Conservation (phyloP, 2,888 invertebrate genomes). For the Drosophila siamana region DNA sequence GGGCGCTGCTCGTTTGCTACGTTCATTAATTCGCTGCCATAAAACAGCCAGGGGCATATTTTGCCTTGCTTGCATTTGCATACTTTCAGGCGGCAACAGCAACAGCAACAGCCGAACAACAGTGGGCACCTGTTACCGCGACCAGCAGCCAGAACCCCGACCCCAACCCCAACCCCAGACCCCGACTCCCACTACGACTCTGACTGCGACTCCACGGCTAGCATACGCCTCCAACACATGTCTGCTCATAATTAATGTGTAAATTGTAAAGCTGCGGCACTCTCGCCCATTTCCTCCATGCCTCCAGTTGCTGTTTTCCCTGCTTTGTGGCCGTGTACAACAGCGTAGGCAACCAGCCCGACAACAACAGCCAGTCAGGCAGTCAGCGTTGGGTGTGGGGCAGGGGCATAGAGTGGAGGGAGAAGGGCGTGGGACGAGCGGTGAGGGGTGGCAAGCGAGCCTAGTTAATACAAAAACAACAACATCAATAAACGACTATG, state of each 20-base stretch:
- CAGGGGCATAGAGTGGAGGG: too few relatives aligned
- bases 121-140: slow-evolving; percentile 78
- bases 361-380: slow-evolving; percentile 54
- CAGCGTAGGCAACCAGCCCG: slow-evolving; percentile 65
- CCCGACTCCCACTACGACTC: slow-evolving; percentile 16
- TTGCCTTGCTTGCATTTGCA: slow-evolving; percentile 77
- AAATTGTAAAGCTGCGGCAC: slow-evolving; percentile 78
- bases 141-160: slow-evolving; percentile 6
- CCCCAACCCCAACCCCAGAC: slow-evolving; percentile 10
- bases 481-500: slow-evolving; percentile 63
- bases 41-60: slow-evolving; percentile 70
- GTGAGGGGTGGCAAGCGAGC: slow-evolving; percentile 9
- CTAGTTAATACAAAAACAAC: slow-evolving; percentile 73
- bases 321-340: slow-evolving; percentile 66
- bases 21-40: slow-evolving; percentile 82
- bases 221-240: slow-evolving; percentile 79
- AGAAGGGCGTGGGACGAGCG: too few relatives aligned
- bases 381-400: background rate
- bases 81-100: slow-evolving; percentile 54
- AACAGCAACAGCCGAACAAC: slow-evolving; percentile 4
- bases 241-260: slow-evolving; percentile 82
- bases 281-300: slow-evolving; percentile 46
- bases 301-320: background rate
- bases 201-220: slow-evolving; percentile 15
- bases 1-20: slow-evolving; percentile 64